Evolutionary conservation across 1,140 invertebrate species (phyloP), one percentile per base, ranked within the genome.

Genomic region (Sinella curviseta): DNA sequence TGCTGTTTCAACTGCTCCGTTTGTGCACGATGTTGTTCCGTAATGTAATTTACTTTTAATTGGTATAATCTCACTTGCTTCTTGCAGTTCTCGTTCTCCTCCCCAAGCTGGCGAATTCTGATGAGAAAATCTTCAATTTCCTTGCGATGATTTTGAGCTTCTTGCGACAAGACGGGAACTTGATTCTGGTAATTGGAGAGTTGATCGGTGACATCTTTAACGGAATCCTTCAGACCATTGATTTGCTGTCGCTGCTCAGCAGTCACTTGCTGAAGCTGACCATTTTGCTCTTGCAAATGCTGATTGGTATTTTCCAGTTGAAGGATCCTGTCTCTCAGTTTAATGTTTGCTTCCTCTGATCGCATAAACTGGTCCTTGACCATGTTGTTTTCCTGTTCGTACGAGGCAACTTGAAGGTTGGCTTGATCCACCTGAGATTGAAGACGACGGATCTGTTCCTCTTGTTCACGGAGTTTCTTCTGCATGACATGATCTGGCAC

Each of bases 11-110:
- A 48, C 17, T 4, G 39, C 4, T 48, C 39, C 17, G 4, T 14
- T 60, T 60, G 55, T 17, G 55, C 55, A 17, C 24, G 14, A n/a
- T n/a, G n/a, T 24, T 60, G 55, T 3, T 70, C 65, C 30, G 8
- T 30, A 33, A 70, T 70, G 65, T 70, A 70, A 70, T 33, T 70
- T 4, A 70, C 24, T 33, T 70, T 70, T 3, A 70, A 24, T n/a
- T 70, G 65, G 65, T 70, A 70, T 12, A 70, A 24, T 30, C 31
- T 70, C 65, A 70, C 65, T n/a, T 70, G 65, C 30, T 70, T 70
- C 31, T 33, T 70, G 65, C 65, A 70, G 1, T 4, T 70, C 65
- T 70, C 65, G 12, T 30, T 31, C 30, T 70, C 65, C 65, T 70
- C 65, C 1, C 31, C 65, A 3, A 70, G 26, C 31, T 70, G 30